These are phyloP conservation scores for Melopsittacus undulatus DNA, from an alignment of 2,797 vertebrate genomes.

Conservation along the genomic window DNA sequence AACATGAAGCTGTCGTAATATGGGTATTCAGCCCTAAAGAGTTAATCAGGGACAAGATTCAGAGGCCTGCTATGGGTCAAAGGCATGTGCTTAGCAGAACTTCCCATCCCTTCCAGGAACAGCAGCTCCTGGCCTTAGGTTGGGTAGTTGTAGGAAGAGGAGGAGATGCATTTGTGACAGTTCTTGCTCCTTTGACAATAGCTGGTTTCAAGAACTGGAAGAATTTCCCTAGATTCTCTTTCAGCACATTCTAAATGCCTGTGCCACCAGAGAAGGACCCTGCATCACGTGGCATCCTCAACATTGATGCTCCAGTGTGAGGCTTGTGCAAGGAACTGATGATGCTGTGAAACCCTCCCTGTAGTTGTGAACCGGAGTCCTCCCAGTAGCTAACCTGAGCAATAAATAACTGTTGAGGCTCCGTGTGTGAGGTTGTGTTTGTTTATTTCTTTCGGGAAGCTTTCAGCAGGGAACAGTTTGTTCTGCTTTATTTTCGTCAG, in stretches of 20 bases:
- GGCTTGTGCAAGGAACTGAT: not conserved
- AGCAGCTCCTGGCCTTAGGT: not conserved
- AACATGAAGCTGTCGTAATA: not conserved
- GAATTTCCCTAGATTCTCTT: not conserved
- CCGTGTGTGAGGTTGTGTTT: not conserved
- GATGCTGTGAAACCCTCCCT: not conserved
- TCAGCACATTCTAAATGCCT: not conserved
- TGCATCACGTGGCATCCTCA: not conserved
- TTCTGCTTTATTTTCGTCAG: not conserved
- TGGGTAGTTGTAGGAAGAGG: accelerated
- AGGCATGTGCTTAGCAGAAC: not conserved
- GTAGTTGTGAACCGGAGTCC: not conserved
- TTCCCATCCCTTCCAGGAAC: not conserved
- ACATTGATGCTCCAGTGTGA: not conserved
- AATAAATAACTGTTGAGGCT: not conserved
- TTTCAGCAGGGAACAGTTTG: not conserved
- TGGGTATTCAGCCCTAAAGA: not conserved
- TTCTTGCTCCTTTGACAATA: not conserved
- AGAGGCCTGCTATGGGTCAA: not conserved
- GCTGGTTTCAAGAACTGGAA: not conserved
- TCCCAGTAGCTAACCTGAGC: not conserved
- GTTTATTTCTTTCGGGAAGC: not conserved
- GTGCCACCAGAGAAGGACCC: not conserved
- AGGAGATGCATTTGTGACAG: not conserved
- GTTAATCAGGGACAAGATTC: not conserved